Conservation (phyloP, 2,888 invertebrate genomes). For the Drosophila neotestacea region DNA sequence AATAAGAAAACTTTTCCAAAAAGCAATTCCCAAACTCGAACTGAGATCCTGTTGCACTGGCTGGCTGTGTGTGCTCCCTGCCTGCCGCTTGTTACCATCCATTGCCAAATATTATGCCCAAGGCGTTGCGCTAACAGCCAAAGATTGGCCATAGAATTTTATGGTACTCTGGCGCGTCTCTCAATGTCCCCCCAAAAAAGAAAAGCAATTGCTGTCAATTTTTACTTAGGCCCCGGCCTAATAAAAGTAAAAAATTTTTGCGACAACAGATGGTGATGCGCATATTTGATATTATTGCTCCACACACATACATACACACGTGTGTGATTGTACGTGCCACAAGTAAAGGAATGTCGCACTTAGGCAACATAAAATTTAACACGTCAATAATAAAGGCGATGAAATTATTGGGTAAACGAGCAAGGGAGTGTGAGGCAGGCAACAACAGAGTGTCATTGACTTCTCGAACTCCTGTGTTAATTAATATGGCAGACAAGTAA, state of each 20-base stretch:
- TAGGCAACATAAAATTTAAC: constrained; percentile 65
- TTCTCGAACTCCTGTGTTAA: constrained; percentile 46
- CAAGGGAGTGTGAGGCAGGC: constrained; percentile 16
- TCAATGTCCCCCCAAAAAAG: constrained; percentile 25
- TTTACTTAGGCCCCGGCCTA: constrained; percentile 62
- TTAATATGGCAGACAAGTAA: constrained; percentile 56
- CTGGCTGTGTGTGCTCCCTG: not conserved
- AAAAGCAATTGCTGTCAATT: constrained; percentile 76
- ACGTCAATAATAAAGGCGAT: constrained; percentile 57
- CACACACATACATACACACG: constrained; percentile 10
- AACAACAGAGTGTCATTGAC: constrained; percentile 36
- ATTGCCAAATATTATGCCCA: constrained; percentile 64
- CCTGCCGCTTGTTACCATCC: constrained; percentile 17
- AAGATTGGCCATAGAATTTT: constrained; percentile 74
- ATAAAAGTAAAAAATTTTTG: constrained; percentile 62
- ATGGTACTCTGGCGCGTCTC: constrained; percentile 65
- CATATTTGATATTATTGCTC: constrained; percentile 72
- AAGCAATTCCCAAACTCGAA: constrained; percentile 37
- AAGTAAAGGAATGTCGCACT: constrained; percentile 55
- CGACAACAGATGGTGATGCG: constrained; percentile 72
- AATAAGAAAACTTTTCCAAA: constrained; percentile 52
- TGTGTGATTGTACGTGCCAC: constrained; percentile 20
- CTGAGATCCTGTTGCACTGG: constrained; percentile 39
- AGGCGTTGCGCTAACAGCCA: constrained; percentile 70
- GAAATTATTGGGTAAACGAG: constrained; percentile 38